Conservation (phyloP, 2,797 vertebrate genomes). For the Astyanax mexicanus region DNA sequence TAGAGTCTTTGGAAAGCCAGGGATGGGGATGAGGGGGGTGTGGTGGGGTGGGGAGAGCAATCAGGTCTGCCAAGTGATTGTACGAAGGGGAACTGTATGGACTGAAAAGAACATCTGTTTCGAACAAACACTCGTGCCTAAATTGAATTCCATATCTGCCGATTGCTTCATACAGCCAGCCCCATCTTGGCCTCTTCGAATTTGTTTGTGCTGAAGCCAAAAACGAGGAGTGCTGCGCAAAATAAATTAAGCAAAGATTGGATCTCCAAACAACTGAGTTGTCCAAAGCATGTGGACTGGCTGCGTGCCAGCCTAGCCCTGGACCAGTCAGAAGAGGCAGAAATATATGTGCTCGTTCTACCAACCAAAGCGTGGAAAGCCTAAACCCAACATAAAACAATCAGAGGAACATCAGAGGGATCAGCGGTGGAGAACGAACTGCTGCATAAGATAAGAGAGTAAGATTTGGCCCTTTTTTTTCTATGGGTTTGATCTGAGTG, state of each 20-base stretch:
- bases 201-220: constrained; percentile 17
- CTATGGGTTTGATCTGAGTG: not conserved
- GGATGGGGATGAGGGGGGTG: no score
- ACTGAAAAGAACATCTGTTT: constrained; percentile 23
- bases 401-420: not conserved
- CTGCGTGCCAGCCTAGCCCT: not conserved
- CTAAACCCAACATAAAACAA: not conserved
- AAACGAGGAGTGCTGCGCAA: constrained; percentile 8
- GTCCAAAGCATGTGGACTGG: constrained; percentile 7
- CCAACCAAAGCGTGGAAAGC: not conserved
- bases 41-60: no score
- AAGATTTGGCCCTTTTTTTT: not conserved
- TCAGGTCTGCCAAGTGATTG: not conserved
- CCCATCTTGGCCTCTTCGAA: constrained; percentile 1
- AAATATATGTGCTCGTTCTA: not conserved
- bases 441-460: constrained; percentile 10
- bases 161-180: not conserved
- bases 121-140: not conserved
- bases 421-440: constrained; percentile 3
- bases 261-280: not conserved
- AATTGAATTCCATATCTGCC: constrained; percentile 13
- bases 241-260: constrained; percentile 26
- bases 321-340: constrained; percentile 2
- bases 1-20: not conserved
- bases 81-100: not conserved